phyloP scores from a whole-genome alignment of 2,113 vertebrate species.

The Leucoraja erinaceus region DNA sequence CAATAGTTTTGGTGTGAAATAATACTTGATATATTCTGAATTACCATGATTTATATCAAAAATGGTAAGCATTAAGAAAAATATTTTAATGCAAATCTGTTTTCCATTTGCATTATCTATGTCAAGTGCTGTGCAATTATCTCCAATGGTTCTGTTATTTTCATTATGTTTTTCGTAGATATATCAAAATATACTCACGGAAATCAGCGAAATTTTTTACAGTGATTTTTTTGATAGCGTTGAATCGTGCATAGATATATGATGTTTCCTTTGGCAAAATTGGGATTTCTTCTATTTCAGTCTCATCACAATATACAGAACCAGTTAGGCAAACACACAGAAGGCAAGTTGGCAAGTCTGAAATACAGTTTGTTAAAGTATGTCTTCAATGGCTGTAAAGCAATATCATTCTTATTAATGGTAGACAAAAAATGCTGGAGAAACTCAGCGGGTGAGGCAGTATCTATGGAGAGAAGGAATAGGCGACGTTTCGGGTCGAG shows the following conservation, averaged over 20 bases:
- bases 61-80: not conserved
- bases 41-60: not conserved
- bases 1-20: not conserved
- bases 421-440: too few species aligned
- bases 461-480: too few species aligned
- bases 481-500: too few species aligned
- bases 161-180: not conserved
- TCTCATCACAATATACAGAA: constrained; percentile 94
- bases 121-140: not conserved
- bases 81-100: constrained; percentile 19
- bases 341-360: constrained; percentile 85
- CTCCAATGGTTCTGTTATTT: not conserved
- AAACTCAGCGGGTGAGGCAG: too few species aligned
- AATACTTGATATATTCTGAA: not conserved
- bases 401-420: not conserved
- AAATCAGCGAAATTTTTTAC: constrained; percentile 80
- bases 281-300: constrained; percentile 74
- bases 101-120: not conserved
- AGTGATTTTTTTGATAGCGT: constrained; percentile 83
- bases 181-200: constrained; percentile 60
- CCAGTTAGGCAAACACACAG: constrained; percentile 87
- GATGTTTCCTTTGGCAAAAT: constrained; percentile 86
- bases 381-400: not conserved
- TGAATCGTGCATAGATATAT: constrained; percentile 91
- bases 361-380: constrained; percentile 41